Evolutionary conservation across 2,113 vertebrate genomes (phyloP).

Genomic region (Mus pahari): DNA sequence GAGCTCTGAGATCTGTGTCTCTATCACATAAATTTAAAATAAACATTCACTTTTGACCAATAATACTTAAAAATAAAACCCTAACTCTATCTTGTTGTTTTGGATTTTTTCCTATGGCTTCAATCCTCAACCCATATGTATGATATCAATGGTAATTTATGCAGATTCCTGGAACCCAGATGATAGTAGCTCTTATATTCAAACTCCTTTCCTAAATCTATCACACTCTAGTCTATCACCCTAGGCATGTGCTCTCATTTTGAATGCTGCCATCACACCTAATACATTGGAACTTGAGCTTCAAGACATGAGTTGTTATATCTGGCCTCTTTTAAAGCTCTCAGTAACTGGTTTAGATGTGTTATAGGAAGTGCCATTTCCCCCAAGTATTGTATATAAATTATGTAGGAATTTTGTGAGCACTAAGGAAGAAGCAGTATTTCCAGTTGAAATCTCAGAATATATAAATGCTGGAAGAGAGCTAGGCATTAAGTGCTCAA

Average conservation of each 20-base stretch:
- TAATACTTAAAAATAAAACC: neutral
- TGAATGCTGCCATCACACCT: neutral
- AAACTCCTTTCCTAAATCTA: neutral
- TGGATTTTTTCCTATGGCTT: neutral
- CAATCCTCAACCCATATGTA: neutral
- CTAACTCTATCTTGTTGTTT: neutral
- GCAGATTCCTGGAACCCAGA: neutral
- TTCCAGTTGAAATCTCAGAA: conserved; percentile 28
- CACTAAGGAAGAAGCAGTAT: neutral
- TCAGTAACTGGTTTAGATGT: neutral
- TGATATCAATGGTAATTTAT: neutral
- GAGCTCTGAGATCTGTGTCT: neutral
- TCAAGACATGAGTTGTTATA: neutral
- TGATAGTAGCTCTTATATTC: neutral
- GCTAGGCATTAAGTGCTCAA: neutral
- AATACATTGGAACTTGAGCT: neutral
- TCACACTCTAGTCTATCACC: neutral
- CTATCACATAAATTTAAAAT: neutral
- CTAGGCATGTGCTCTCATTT: neutral
- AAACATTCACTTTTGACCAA: neutral
- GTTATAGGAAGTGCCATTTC: neutral
- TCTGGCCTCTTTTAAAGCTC: neutral
- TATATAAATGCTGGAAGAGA: neutral
- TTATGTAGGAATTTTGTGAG: neutral
- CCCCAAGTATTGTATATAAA: neutral